These are phyloP conservation scores for Neodiprion virginianus DNA, from an alignment of 1,140 invertebrate genomes.

Conservation along the genomic window DNA sequence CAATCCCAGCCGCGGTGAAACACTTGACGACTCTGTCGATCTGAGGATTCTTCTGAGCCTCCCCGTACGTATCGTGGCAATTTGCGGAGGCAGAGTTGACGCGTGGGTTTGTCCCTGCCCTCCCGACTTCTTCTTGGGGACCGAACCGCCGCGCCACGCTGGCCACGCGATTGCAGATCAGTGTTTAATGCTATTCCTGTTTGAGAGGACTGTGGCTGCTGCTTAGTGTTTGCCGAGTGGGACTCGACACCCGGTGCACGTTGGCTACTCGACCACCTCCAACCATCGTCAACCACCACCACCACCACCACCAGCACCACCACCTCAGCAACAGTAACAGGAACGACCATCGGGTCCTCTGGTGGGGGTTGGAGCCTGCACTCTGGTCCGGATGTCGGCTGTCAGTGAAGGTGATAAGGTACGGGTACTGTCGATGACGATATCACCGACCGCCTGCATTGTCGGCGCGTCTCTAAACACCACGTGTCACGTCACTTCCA, in stretches of 20 bases:
- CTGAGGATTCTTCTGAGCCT: not conserved
- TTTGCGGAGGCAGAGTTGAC: not conserved
- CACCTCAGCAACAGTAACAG: not conserved
- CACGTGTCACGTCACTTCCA: not conserved
- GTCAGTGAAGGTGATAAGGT: conserved; percentile 7
- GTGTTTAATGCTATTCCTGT: conserved; percentile 14
- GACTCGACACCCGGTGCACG: not conserved
- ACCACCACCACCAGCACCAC: not conserved
- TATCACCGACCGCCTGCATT: not conserved
- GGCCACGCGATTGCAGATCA: conserved; percentile 10
- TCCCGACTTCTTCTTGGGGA: not conserved
- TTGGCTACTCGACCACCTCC: conserved; percentile 9
- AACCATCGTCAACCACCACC: conserved; percentile 32
- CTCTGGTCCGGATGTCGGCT: conserved; percentile 5
- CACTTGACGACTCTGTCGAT: too few relatives aligned
- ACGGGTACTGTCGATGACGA: conserved; percentile 6
- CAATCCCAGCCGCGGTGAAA: too few relatives aligned
- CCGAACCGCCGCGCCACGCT: not conserved
- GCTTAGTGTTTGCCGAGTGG: conserved; percentile 5
- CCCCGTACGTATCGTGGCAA: not conserved
- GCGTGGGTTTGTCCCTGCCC: not conserved
- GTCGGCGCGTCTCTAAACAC: not conserved
- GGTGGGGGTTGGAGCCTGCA: not conserved
- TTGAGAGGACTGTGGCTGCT: conserved; percentile 13
- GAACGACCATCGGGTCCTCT: not conserved